These are phyloP conservation scores for Gymnopithys bicolor DNA, from an alignment of 2,797 vertebrate genomes.

Conservation along the genomic window DNA sequence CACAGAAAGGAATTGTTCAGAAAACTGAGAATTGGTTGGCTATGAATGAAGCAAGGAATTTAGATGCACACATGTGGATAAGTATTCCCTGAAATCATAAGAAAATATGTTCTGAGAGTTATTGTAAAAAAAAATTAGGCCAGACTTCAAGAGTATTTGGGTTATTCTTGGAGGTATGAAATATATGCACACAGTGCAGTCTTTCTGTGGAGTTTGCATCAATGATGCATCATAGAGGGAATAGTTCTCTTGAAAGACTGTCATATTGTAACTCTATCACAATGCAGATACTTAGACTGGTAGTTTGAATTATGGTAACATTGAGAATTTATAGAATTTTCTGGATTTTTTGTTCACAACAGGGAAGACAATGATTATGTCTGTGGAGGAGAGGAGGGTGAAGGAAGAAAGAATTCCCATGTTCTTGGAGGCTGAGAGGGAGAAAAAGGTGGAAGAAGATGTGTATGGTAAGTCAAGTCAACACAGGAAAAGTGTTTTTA, in stretches of 20 bases:
- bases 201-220: neutral
- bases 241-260: neutral
- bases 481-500: neutral
- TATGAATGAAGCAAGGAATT: neutral
- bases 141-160: neutral
- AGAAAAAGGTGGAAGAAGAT: neutral
- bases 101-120: neutral
- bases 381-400: neutral
- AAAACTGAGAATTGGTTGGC: neutral
- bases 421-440: neutral
- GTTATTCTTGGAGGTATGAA: neutral
- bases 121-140: neutral
- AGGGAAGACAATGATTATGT: neutral
- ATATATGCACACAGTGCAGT: neutral
- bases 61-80: neutral
- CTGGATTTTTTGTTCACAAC: neutral
- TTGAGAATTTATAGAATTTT: neutral
- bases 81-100: neutral
- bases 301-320: neutral
- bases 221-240: neutral
- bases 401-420: neutral
- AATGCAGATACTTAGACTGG: neutral
- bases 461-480: rapidly evolving
- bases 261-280: neutral
- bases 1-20: neutral